Conservation (phyloP, 2,113 vertebrate species). For the Lates calcarifer region DNA sequence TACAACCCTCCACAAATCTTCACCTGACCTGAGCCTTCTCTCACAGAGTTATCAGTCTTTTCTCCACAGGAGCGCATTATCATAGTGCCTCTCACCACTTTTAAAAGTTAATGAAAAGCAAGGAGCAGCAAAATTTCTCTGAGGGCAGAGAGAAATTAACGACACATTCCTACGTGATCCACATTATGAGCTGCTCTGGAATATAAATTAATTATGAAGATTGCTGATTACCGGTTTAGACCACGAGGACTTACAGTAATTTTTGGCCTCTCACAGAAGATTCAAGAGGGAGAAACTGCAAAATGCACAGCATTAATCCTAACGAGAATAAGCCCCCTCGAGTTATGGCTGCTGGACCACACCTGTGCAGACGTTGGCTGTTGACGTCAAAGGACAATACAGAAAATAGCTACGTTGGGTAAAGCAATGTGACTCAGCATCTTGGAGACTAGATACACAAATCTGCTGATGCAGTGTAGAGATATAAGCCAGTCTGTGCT, state of each 20-base stretch:
- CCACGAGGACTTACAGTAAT: slow-evolving; percentile 4
- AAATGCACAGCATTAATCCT: neutral
- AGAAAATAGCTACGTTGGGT: slow-evolving; percentile 35
- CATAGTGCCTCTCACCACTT: slow-evolving; percentile 48
- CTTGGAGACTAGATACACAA: slow-evolving; percentile 39
- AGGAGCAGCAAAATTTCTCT: slow-evolving; percentile 53
- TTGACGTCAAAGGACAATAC: slow-evolving; percentile 52
- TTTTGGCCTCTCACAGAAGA: slow-evolving; percentile 21
- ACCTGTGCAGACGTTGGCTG: slow-evolving; percentile 49
- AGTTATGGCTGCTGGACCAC: slow-evolving; percentile 12
- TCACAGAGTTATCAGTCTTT: slow-evolving; percentile 42
- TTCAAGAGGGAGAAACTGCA: slow-evolving; percentile 1
- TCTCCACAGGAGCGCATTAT: slow-evolving; percentile 37
- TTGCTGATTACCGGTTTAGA: slow-evolving; percentile 48
- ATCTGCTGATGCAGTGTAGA: slow-evolving; percentile 62
- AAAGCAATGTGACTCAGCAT: slow-evolving; percentile 70
- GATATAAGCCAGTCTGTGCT: slow-evolving; percentile 31
- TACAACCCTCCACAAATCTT: slow-evolving; percentile 69
- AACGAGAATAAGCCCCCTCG: slow-evolving; percentile 12
- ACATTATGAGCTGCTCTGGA: slow-evolving; percentile 54
- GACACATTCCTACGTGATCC: slow-evolving; percentile 47
- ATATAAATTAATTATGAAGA: slow-evolving; percentile 60
- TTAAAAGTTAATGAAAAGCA: slow-evolving; percentile 73
- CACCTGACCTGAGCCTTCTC: slow-evolving; percentile 47
- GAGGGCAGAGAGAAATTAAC: slow-evolving; percentile 58